Evolutionary conservation across 1,140 invertebrate genomes (phyloP), one percentile per base, ranked within the genome.

Genomic region (Berghia stephanieae): DNA sequence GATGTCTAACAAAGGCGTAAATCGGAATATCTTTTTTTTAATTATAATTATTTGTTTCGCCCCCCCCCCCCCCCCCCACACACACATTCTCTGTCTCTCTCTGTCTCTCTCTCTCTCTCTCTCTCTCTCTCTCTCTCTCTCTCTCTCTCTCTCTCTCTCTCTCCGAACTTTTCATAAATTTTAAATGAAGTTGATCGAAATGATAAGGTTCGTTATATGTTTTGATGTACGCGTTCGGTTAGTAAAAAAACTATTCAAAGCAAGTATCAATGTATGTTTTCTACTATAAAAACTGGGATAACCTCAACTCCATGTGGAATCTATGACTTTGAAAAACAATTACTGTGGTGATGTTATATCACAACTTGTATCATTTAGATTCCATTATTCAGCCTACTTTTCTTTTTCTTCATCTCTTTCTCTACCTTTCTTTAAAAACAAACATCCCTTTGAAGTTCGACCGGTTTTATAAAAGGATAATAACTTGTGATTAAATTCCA

Each of bases 61-160:
- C 3, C 4, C 44, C 16, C 10, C 16, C 10, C 13, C 43, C 24
- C 69, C 3, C 42, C 10, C 21, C 4, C 69, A 71, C 3, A 10
- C 24, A 13, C 43, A 43, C 38, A 49, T 46, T 36, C 6, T 52
- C n/a, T 52, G 21, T 63, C 60, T 42, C 27, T 44, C 36, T 76
- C 27, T 66, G 21, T 36, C 27, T 75, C 60, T 67, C 31, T 67
- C 55, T 76, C 43, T 69, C 40, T 69, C 18, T 76, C 77, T 76
- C 8, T 68, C 27, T 46, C 27, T 44, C 42, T 46, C 18, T 57
- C 70, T 60, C 34, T 67, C 18, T 75, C 24, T 75, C 21, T 38
- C 18, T 60, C 60, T 57, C 31, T 43, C 43, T 40, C 71, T 3
- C 24, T 74, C 5, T 74, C 46, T 57, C 46, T 46, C 24, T 71